Evolutionary conservation across 2,888 invertebrate species (phyloP), one percentile per base, ranked within the genome.

Genomic region (Plebejus anna): DNA sequence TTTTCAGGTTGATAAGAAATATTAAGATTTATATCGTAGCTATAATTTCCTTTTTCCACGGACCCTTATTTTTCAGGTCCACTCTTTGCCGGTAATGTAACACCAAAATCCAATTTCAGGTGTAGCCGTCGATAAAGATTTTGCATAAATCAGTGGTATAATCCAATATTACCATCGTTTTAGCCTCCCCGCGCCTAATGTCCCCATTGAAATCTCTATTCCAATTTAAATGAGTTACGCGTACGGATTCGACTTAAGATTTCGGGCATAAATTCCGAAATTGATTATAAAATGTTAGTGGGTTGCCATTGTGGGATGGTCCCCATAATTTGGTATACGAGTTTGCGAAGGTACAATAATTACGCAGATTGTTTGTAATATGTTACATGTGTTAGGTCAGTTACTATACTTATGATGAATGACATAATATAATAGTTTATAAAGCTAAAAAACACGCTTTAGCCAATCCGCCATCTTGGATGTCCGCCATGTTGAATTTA

Each of bases 211-310:
- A 91, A 88, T 87, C 89, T 90, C 90, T 91, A 92, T 90, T 90
- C 88, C 92, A 89, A 92, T 93, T 92, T 90, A 91, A 93, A 92
- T 92, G 92, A 93, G 86, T 93, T 92, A 93, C 85, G 88, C 87
- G 89, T 87, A 82, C 83, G 87, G 87, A 84, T 88, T 85, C 83
- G 82, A 81, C 85, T 83, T 84, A 85, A 86, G 87, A 84, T 84
- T 84, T 84, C 81, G 86, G 80, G 86, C 85, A 90, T 92, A 92
- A 91, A 92, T 92, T 89, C 82, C 82, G 85, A 88, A 87, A 90
- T 90, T 90, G 91, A 90, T 90, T 89, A 90, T 92, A 91, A 90
- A 89, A 89, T 90, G 90, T 91, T 88, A 90, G 85, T 88, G 87
- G 82, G 83, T 83, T 79, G 82, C 82, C 84, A 86, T 86, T 86